phyloP scores from a whole-genome alignment of 2,113 vertebrate species.

The Lophura nycthemera region DNA sequence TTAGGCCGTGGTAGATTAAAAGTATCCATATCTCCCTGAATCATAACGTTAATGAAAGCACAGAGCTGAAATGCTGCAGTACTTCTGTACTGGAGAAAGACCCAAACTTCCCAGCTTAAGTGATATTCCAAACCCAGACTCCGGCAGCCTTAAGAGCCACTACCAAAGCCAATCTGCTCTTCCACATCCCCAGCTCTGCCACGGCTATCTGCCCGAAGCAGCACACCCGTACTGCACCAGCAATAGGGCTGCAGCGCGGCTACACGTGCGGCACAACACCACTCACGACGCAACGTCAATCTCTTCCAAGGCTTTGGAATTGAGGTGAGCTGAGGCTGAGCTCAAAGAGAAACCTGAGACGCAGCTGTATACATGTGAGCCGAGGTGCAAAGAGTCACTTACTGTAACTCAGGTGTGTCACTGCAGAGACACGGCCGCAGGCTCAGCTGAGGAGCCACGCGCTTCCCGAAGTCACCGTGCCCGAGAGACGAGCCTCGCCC shows the following conservation, averaged over 20 bases:
- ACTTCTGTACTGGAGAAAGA: neutral
- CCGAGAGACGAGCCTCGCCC: neutral
- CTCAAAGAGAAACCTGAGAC: neutral
- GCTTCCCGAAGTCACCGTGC: too few relatives aligned
- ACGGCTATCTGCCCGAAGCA: neutral
- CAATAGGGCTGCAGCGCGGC: neutral
- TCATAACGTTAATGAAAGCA: neutral
- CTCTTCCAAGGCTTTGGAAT: neutral
- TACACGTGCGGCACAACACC: neutral
- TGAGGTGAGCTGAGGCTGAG: neutral
- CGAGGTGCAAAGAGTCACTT: too few relatives aligned
- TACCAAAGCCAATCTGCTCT: neutral
- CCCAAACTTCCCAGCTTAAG: neutral
- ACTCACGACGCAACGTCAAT: fast-evolving
- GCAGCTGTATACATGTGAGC: fast-evolving
- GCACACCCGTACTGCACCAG: neutral
- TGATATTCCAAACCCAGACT: neutral
- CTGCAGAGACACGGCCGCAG: too few relatives aligned
- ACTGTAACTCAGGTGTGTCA: neutral
- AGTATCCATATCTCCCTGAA: neutral
- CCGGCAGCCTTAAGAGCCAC: fast-evolving
- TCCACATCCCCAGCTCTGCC: neutral
- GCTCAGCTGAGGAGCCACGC: too few relatives aligned
- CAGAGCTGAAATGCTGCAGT: neutral
- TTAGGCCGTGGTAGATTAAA: neutral